These are phyloP conservation scores for Spatulosminthurus flaviceps DNA, from an alignment of 2,888 invertebrate species.

Conservation along the genomic window DNA sequence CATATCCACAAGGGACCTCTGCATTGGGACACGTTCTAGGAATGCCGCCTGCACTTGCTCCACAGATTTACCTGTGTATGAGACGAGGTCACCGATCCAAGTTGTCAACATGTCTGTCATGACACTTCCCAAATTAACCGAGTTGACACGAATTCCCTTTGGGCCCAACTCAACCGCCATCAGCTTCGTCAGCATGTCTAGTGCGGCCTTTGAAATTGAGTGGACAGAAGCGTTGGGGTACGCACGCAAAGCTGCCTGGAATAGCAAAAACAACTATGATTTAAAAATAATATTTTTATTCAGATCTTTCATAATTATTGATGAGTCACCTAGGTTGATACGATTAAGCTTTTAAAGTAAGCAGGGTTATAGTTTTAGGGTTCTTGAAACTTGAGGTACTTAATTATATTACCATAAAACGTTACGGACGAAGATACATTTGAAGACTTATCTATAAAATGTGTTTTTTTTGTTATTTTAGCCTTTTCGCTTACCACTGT, in stretches of 20 bases:
- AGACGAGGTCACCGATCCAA: conserved; percentile 18
- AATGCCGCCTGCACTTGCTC: conserved; percentile 33
- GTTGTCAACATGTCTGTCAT: conserved; percentile 67
- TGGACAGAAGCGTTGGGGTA: conserved; percentile 35
- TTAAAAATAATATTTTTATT: not conserved
- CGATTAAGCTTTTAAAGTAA: no score
- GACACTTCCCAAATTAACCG: conserved; percentile 70
- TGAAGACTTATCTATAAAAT: no score
- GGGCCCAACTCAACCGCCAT: conserved; percentile 70
- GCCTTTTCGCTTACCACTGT: no score
- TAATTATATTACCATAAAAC: no score
- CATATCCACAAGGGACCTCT: conserved; percentile 65
- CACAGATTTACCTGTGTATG: conserved; percentile 34
- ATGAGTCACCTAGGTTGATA: no score
- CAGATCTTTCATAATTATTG: no score
- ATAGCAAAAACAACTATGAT: not conserved
- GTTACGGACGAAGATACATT: no score
- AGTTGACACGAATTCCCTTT: conserved; percentile 69
- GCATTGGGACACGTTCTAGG: conserved; percentile 36
- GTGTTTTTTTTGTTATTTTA: no score
- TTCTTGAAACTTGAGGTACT: no score
- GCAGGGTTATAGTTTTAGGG: no score
- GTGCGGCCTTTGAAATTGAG: conserved; percentile 67
- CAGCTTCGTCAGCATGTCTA: conserved; percentile 68
- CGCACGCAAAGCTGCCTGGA: conserved; percentile 33